A percentile compares a stretch with the other conserved stretches of the same genome.
Conservation (phyloP, 2,797 vertebrate genomes). For the Poecile montanus region DNA sequence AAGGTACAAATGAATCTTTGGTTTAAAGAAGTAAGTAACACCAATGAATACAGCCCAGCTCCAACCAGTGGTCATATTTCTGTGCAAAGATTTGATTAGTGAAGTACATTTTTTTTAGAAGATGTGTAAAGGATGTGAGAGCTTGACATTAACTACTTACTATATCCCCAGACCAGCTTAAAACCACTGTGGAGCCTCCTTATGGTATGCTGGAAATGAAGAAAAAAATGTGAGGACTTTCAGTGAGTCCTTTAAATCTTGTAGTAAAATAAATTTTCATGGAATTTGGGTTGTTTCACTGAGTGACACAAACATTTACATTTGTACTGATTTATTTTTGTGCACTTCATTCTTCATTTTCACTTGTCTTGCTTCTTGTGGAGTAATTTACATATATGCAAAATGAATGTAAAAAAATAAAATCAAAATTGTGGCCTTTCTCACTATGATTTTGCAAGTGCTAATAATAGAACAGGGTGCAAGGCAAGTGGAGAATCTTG, state of each 20-base stretch:
- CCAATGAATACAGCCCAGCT: background rate
- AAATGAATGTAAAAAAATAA: background rate
- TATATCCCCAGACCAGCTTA: background rate
- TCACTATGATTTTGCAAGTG: background rate
- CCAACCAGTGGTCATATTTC: background rate
- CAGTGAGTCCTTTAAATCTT: background rate
- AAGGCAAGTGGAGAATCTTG: background rate
- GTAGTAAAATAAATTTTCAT: background rate
- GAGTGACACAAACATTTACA: background rate
- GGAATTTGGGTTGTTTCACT: background rate
- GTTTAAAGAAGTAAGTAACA: background rate
- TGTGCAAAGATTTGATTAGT: background rate
- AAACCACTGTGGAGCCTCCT: background rate
- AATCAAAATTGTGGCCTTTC: background rate
- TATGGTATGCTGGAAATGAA: background rate
- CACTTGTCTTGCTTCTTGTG: background rate
- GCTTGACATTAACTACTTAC: background rate
- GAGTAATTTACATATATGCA: slow-evolving; percentile 35
- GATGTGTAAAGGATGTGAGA: background rate
- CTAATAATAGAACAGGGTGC: background rate
- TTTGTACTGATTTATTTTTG: background rate
- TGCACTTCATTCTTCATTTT: background rate
- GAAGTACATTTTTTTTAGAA: background rate
- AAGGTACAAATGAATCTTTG: background rate
- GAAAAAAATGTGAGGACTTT: background rate